Evolutionary conservation across 2,113 vertebrate genomes (phyloP).

Genomic region (Osmerus mordax): DNA sequence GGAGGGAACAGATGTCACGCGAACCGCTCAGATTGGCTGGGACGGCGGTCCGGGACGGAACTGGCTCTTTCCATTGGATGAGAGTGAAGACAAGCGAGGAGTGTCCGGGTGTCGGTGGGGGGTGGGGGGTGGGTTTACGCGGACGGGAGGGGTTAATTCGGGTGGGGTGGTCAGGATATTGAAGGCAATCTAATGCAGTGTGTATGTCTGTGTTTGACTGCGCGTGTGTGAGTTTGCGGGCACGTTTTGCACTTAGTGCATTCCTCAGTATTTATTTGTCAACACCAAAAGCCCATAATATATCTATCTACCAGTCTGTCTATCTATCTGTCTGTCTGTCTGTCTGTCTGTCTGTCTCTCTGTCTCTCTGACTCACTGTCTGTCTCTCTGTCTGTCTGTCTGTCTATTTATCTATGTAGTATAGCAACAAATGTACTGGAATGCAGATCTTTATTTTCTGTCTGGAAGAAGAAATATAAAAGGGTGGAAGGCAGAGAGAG

Average conservation of each 20-base stretch:
- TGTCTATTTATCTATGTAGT: too few species aligned
- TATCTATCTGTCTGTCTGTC: background rate
- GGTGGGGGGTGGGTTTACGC: slow-evolving; percentile 43
- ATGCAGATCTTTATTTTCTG: slow-evolving; percentile 26
- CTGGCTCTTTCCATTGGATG: slow-evolving; percentile 53
- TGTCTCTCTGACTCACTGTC: background rate
- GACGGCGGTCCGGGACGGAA: slow-evolving; percentile 58
- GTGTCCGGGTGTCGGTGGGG: background rate
- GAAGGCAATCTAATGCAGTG: slow-evolving; percentile 35
- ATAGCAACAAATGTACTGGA: slow-evolving; percentile 1
- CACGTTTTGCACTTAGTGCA: background rate
- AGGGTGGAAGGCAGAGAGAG: slow-evolving; percentile 13
- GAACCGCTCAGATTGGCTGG: slow-evolving; percentile 65
- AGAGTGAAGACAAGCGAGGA: background rate
- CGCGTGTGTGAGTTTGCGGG: background rate
- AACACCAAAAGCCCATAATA: background rate
- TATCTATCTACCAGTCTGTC: background rate
- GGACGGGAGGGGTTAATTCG: slow-evolving; percentile 53
- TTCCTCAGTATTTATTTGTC: background rate
- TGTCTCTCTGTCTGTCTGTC: background rate
- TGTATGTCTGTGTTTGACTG: background rate
- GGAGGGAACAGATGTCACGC: slow-evolving; percentile 58
- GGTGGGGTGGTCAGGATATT: slow-evolving; percentile 58
- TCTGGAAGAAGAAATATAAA: slow-evolving; percentile 32
- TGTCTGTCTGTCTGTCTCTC: background rate